A percentile compares a stretch with the other conserved stretches of the same genome.
Evolutionary conservation across 2,888 invertebrate species (phyloP).

Genomic region (Papilio protenor): DNA sequence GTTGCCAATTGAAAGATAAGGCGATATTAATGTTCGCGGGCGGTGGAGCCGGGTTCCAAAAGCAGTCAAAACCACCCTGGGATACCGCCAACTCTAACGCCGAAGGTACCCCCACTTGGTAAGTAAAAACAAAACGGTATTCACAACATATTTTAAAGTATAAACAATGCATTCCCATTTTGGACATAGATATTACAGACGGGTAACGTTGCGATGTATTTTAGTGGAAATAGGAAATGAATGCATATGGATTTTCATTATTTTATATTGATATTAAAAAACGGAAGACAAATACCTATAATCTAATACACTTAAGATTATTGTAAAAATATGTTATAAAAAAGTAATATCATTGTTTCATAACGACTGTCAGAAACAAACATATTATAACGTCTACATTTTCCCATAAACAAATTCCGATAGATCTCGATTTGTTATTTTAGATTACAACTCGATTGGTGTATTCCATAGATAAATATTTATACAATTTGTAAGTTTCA

Average conservation of each 20-base stretch:
- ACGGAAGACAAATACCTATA: neutral
- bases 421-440: constrained; percentile 25
- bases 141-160: neutral
- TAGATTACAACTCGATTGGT: constrained; percentile 27
- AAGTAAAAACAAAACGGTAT: constrained; percentile 47
- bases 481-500: constrained; percentile 27
- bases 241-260: neutral
- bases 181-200: neutral
- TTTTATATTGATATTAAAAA: neutral
- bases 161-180: neutral
- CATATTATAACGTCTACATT: neutral
- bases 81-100: constrained; percentile 61
- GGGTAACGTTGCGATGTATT: too few relatives aligned
- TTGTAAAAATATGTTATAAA: neutral
- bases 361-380: constrained; percentile 8
- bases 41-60: constrained; percentile 77
- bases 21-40: constrained; percentile 72
- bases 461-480: constrained; percentile 27
- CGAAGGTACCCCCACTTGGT: constrained; percentile 68
- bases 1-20: constrained; percentile 45
- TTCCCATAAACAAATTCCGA: constrained; percentile 4
- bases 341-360: neutral
- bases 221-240: neutral
- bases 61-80: constrained; percentile 77
- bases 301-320: neutral